These are phyloP conservation scores for Grammomys dolichurus DNA, from an alignment of 2,113 vertebrate species.

Conservation along the genomic window DNA sequence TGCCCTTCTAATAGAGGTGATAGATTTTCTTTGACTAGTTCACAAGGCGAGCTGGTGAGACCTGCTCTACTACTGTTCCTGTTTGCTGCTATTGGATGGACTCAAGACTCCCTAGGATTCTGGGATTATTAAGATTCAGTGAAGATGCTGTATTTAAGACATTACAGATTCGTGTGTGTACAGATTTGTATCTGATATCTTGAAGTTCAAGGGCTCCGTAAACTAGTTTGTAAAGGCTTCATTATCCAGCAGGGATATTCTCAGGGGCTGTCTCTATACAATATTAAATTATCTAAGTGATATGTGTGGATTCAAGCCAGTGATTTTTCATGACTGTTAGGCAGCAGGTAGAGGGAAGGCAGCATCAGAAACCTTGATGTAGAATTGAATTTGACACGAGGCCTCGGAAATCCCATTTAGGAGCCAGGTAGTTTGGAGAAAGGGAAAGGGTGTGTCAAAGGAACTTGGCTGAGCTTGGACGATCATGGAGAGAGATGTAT, in stretches of 20 bases:
- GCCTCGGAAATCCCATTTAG: background rate
- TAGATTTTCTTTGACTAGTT: background rate
- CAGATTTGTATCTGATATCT: background rate
- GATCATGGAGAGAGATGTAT: background rate
- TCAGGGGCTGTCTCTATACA: background rate
- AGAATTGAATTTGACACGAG: slow-evolving; percentile 18
- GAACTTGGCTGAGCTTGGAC: background rate
- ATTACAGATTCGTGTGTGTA: background rate
- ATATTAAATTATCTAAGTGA: slow-evolving; percentile 24
- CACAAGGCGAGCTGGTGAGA: slow-evolving; percentile 10
- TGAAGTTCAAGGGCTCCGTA: background rate
- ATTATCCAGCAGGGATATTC: background rate
- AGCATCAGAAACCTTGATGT: background rate
- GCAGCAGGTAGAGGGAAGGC: background rate
- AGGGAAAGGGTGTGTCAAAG: slow-evolving; percentile 16
- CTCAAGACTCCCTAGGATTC: background rate
- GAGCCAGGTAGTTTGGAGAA: background rate
- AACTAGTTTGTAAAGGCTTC: slow-evolving; percentile 48
- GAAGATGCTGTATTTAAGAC: background rate
- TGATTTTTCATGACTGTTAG: background rate
- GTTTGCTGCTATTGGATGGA: background rate
- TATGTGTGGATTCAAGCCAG: background rate
- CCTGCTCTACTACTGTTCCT: background rate
- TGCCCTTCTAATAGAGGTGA: background rate
- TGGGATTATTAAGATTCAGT: background rate